These are phyloP conservation scores for Rhinoderma darwinii DNA, from an alignment of 2,113 vertebrate species.

Conservation along the genomic window DNA sequence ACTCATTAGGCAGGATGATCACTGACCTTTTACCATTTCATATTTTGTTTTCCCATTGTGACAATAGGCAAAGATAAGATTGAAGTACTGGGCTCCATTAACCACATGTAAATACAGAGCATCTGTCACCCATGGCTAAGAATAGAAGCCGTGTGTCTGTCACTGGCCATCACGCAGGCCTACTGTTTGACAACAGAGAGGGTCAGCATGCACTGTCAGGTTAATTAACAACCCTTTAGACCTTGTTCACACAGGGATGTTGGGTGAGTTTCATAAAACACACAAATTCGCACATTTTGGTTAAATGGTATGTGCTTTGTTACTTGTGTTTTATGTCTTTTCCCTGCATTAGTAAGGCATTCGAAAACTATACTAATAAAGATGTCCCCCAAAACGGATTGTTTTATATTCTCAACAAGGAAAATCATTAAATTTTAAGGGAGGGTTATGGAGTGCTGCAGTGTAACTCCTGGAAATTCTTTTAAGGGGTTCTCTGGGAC, in stretches of 20 bases:
- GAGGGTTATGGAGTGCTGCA: no score
- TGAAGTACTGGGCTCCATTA: neutral
- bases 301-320: no score
- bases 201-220: neutral
- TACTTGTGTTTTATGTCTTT: no score
- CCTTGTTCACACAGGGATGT: neutral
- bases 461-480: no score
- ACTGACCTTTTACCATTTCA: neutral
- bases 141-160: constrained; percentile 25
- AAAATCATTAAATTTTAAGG: no score
- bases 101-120: constrained; percentile 7
- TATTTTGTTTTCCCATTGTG: neutral
- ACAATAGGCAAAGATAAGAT: neutral
- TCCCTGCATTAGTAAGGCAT: no score
- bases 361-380: no score
- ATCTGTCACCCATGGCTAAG: constrained; percentile 33
- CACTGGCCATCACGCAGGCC: neutral
- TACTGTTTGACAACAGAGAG: neutral
- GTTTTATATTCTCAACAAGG: no score
- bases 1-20: neutral
- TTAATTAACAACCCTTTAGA: neutral
- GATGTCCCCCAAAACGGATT: no score
- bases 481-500: no score
- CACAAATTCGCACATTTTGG: neutral
- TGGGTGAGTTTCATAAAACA: neutral